Evolutionary conservation across 2,888 invertebrate genomes (phyloP).

Genomic region (Flabesymbios commensalis): DNA sequence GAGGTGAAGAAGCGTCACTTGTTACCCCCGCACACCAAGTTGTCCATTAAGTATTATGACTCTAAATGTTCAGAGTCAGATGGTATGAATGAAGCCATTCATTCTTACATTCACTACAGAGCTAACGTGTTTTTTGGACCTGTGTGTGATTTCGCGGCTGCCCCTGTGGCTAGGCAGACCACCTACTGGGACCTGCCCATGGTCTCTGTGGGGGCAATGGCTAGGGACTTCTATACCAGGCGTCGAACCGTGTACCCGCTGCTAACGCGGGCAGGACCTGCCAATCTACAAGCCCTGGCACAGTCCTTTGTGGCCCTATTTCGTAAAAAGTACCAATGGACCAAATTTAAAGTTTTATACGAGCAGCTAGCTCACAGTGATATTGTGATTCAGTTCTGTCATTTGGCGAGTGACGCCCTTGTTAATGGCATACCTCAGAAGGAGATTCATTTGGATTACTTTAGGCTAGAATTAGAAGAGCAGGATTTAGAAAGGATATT

Average conservation of each 20-base stretch:
- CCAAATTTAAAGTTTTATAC: slow-evolving; percentile 74
- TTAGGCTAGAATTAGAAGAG: slow-evolving; percentile 18
- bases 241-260: slow-evolving; percentile 69
- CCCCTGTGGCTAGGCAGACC: slow-evolving; percentile 84
- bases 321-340: slow-evolving; percentile 68
- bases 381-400: slow-evolving; percentile 71
- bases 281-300: slow-evolving; percentile 43
- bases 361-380: slow-evolving; percentile 71
- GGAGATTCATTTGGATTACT: slow-evolving; percentile 39
- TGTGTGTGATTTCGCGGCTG: slow-evolving; percentile 70
- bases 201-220: slow-evolving; percentile 69
- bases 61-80: slow-evolving; percentile 43
- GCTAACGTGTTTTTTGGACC: slow-evolving; percentile 54
- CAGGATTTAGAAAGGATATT: slow-evolving; percentile 24
- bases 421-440: slow-evolving; percentile 63
- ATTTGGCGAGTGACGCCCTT: slow-evolving; percentile 75
- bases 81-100: slow-evolving; percentile 46
- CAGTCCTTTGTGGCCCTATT: slow-evolving; percentile 26
- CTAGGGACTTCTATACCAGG: slow-evolving; percentile 47
- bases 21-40: neutral
- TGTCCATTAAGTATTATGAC: slow-evolving; percentile 39
- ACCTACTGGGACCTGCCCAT: slow-evolving; percentile 88
- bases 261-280: slow-evolving; percentile 67
- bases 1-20: neutral
- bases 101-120: slow-evolving; percentile 37